phyloP scores from a whole-genome alignment of 53 echinoderm and acorn worm species.

The Crossaster papposus region DNA sequence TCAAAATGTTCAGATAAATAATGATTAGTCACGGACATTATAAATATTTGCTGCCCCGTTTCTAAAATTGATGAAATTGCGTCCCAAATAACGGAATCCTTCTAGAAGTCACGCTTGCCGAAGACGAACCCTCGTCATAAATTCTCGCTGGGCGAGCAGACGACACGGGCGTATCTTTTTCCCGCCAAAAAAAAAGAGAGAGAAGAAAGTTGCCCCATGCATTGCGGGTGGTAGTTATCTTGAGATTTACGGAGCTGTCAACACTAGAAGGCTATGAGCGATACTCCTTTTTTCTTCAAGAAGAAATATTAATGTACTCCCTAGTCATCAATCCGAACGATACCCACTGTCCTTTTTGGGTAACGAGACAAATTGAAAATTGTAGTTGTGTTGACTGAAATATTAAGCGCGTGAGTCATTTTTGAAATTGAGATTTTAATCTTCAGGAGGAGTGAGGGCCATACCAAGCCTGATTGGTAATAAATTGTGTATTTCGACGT shows the following conservation, averaged over 20 bases:
- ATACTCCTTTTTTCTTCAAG: slow-evolving; percentile 30
- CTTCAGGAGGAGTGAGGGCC: background rate
- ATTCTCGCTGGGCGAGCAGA: background rate
- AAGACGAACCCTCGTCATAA: background rate
- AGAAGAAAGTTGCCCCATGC: slow-evolving; percentile 9
- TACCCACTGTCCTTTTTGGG: background rate
- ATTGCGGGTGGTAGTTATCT: background rate
- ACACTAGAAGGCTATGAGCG: background rate
- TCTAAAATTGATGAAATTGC: slow-evolving; percentile 42
- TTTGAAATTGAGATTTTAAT: slow-evolving; percentile 57
- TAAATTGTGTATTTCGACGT: slow-evolving; percentile 36
- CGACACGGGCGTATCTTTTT: slow-evolving; percentile 7
- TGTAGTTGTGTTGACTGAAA: background rate
- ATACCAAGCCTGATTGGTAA: slow-evolving; percentile 2
- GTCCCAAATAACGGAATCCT: background rate
- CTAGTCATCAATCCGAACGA: background rate
- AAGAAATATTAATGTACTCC: slow-evolving; percentile 17
- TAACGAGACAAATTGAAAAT: slow-evolving; percentile 21
- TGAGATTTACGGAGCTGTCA: slow-evolving; percentile 44
- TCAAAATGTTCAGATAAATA: background rate
- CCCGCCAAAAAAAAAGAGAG: slow-evolving; percentile 20
- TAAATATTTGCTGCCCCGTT: slow-evolving; percentile 22
- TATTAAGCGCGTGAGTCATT: slow-evolving; percentile 33
- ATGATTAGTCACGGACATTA: slow-evolving; percentile 34
- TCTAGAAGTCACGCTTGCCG: slow-evolving; percentile 16